These are phyloP conservation scores for Lasioglossum baleicum DNA, from an alignment of 1,140 invertebrate genomes.

Conservation along the genomic window DNA sequence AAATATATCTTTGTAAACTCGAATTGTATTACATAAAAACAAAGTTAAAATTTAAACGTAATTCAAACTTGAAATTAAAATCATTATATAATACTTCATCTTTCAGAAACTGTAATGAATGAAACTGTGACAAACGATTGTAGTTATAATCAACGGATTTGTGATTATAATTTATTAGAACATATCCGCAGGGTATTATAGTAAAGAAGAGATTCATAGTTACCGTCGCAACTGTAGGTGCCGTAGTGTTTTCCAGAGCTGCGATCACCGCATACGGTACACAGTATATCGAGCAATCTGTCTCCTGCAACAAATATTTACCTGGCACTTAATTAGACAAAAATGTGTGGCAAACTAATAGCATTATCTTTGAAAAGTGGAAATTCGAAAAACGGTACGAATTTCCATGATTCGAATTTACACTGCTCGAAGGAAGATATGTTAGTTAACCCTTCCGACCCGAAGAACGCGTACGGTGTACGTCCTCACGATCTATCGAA, in stretches of 20 bases:
- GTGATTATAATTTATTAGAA: background rate
- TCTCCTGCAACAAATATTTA: constrained; percentile 85
- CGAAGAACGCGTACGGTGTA: no score
- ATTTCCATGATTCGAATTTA: no score
- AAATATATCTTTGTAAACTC: no score
- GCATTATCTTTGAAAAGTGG: background rate
- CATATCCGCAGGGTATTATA: constrained; percentile 13
- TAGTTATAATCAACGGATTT: constrained; percentile 10
- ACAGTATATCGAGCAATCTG: constrained; percentile 95
- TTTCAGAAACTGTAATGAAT: background rate
- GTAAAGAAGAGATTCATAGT: constrained; percentile 64
- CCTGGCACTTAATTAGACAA: constrained; percentile 8
- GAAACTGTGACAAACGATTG: background rate
- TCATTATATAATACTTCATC: background rate
- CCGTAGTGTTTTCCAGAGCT: constrained; percentile 99
- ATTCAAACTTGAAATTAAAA: no score
- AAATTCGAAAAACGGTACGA: background rate
- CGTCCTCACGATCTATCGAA: no score
- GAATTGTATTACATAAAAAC: no score
- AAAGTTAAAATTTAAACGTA: no score
- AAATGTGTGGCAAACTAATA: background rate
- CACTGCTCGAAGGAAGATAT: background rate
- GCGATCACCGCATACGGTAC: constrained; percentile 97
- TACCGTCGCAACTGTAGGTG: constrained; percentile 98
- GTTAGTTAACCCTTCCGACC: no score